These are phyloP conservation scores for Thaumatotibia leucotreta DNA, from an alignment of 1,140 invertebrate species.

Conservation along the genomic window DNA sequence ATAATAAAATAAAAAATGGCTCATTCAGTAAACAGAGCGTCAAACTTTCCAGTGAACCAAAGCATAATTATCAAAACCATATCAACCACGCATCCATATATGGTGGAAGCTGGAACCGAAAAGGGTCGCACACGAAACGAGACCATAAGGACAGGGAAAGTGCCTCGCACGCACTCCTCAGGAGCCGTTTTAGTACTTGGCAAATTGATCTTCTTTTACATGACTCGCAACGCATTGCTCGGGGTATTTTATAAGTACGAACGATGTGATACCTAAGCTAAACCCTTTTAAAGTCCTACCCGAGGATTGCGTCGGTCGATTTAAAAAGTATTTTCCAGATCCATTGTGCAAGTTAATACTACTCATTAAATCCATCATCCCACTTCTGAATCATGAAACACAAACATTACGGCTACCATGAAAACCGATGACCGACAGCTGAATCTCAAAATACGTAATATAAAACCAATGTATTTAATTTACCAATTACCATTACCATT, in stretches of 20 bases:
- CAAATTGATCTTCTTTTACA: too few species aligned
- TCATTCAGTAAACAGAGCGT: neutral
- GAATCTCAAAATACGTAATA: conserved; percentile 8
- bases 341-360: too few species aligned
- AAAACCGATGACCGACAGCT: neutral
- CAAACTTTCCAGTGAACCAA: neutral
- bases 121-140: neutral
- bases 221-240: too few species aligned
- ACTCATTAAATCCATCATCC: neutral
- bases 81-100: neutral
- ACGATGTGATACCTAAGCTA: too few species aligned
- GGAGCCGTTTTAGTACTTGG: neutral
- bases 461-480: neutral
- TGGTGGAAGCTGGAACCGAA: neutral
- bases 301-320: too few species aligned
- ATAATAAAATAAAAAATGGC: too few species aligned
- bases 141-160: conserved; percentile 4
- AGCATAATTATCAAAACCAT: neutral
- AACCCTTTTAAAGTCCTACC: too few species aligned
- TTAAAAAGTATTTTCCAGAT: too few species aligned
- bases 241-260: too few species aligned
- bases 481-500: neutral
- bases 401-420: neutral
- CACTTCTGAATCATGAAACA: neutral
- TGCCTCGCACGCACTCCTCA: neutral